Percentiles rank a stretch among this genome's conserved stretches.
Conservation (phyloP, 2,888 invertebrate species). For the Automeris io region DNA sequence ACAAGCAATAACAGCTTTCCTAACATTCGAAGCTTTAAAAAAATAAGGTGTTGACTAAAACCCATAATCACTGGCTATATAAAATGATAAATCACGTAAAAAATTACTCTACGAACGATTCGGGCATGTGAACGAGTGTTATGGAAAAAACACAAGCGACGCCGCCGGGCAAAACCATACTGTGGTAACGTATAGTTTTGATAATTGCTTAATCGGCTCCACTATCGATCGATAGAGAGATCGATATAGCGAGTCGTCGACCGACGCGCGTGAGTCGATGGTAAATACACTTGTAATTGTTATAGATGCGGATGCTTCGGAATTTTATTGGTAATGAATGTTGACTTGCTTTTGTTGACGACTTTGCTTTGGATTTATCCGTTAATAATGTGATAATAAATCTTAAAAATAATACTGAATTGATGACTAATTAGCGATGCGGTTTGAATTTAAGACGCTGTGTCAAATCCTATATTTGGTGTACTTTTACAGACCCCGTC, state of each 20-base stretch:
- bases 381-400: no score
- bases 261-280: constrained; percentile 13
- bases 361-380: background rate
- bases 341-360: background rate
- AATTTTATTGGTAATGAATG: constrained; percentile 5
- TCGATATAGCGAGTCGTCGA: constrained; percentile 27
- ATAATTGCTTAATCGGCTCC: constrained; percentile 71
- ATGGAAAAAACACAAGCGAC: constrained; percentile 4
- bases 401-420: no score
- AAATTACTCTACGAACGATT: constrained; percentile 7
- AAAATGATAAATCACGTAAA: constrained; percentile 9
- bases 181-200: constrained; percentile 57
- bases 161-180: constrained; percentile 10
- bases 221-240: constrained; percentile 51
- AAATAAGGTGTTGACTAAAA: constrained; percentile 2
- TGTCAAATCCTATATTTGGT: no score
- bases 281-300: constrained; percentile 8
- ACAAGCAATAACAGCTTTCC: constrained; percentile 6
- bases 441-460: no score
- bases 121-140: background rate
- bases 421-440: no score
- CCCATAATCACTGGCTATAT: constrained; percentile 10
- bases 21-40: constrained; percentile 1
- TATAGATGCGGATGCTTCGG: constrained; percentile 2
- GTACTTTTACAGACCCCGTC: no score